These are phyloP conservation scores for Mystacides longicornis DNA, from an alignment of 2,888 invertebrate species.

Conservation along the genomic window DNA sequence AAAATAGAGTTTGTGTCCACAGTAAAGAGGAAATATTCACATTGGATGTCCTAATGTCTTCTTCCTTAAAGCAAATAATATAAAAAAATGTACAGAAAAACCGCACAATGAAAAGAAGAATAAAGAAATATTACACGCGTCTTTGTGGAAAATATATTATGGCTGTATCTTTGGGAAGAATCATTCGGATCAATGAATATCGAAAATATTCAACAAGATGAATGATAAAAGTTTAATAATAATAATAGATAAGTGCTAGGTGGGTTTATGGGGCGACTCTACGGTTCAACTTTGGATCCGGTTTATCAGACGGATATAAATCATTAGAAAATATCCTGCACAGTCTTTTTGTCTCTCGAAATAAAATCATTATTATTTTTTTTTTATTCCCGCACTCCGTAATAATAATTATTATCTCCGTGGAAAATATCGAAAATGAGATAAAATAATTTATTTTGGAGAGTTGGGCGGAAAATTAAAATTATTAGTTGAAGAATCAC, in stretches of 20 bases:
- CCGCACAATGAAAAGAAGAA: background rate
- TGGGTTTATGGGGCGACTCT: no score
- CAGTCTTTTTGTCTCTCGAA: background rate
- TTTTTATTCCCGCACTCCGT: background rate
- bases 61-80: no score
- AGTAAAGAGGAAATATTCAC: no score
- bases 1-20: no score
- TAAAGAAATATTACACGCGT: background rate
- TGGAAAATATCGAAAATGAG: background rate
- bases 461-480: background rate
- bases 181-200: background rate
- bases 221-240: background rate
- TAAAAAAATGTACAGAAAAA: no score
- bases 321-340: constrained; percentile 2
- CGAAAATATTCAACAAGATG: background rate
- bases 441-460: background rate
- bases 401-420: no score
- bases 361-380: background rate
- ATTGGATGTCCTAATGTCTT: no score
- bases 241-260: no score
- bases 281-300: background rate
- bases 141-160: background rate
- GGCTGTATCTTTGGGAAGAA: background rate
- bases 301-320: background rate
- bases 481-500: background rate